Base-by-base conservation (phyloP, 2,888 invertebrate genomes). In the Parnassius smintheus region DNA sequence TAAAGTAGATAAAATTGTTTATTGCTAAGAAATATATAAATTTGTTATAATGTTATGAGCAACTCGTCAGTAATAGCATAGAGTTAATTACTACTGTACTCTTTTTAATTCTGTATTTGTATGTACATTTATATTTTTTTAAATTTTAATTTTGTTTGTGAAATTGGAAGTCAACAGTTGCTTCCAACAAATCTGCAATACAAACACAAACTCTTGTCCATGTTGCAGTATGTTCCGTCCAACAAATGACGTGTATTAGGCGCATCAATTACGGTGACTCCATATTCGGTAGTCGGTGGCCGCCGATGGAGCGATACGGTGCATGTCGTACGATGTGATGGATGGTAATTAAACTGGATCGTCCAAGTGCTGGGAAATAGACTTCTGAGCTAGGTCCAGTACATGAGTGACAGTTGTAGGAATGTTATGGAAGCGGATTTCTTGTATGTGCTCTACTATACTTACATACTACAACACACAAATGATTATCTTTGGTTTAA, bases 261-360 rank as follows among this genome's bases (percentile, higher is more conserved):
- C 70, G 80, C 82, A 74, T 77, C 76, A 74, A 76, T 76, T 77
- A 76, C 74, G 54, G 62, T 58, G 58, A 63, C 55, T 66, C 78
- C 78, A 71, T 76, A 75, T 76, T 76, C 68, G 74, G 77, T 67
- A 69, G 70, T 69, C 68, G 68, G 42, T 53, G 57, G 68, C 68
- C 69, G 75, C 76, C 68, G 74, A 77, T 74, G 66, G 70, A 67
- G 62, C 75, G 83, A 82, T 82, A 80, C 74, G 71, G 72, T 65
- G 70, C 70, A 75, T 65, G 75, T 71, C 72, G 68, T 58, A 57
- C 59, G 62, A 70, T 71, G 71, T 81, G 86, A 86, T 85, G 76
- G 85, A 82, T 83, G 75, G 74, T 85, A 85, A 86, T 85, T 83
- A 85, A 82, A 80, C 72, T 75, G 72, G 76, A 75, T 72, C 73